Conservation (phyloP, 2,797 vertebrate species). For the Adrianichthys oophorus region DNA sequence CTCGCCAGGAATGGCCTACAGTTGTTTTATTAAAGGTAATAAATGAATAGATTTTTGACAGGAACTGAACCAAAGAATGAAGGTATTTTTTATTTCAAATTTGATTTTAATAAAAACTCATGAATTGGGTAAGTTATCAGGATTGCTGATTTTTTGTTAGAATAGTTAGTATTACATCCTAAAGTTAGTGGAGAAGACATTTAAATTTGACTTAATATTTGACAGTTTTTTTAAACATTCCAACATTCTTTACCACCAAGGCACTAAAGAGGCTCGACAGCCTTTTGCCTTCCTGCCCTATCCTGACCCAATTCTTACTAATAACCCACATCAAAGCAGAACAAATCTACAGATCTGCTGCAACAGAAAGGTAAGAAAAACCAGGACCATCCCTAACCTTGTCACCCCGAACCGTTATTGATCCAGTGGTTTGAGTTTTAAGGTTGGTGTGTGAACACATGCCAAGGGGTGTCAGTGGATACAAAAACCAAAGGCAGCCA, state of each 20-base stretch:
- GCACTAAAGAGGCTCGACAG: conserved; percentile 53
- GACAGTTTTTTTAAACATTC: conserved; percentile 67
- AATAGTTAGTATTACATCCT: conserved; percentile 51
- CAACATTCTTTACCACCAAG: conserved; percentile 49
- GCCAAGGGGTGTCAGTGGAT: conserved; percentile 36
- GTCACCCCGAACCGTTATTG: conserved; percentile 29
- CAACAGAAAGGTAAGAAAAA: conserved; percentile 49
- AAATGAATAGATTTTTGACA: conserved; percentile 31
- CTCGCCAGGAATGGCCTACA: conserved; percentile 29
- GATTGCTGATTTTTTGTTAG: conserved; percentile 1
- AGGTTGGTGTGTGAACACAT: conserved; percentile 4
- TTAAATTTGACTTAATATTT: conserved; percentile 60
- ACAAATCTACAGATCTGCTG: conserved; percentile 63
- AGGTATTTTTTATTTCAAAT: too few species aligned
- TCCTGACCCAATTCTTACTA: conserved; percentile 77
- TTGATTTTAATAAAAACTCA: too few species aligned
- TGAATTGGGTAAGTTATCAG: too few species aligned
- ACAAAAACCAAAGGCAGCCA: conserved; percentile 65
- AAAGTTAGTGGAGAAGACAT: conserved; percentile 43
- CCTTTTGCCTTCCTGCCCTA: conserved; percentile 72
- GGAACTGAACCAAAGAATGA: neutral
- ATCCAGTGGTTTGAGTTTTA: conserved; percentile 10
- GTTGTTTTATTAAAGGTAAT: conserved; percentile 14
- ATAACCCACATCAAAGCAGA: conserved; percentile 78
- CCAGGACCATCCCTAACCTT: conserved; percentile 37